Conservation (phyloP, 2,888 invertebrate species). For the Hirtodrosophila alboralis region DNA sequence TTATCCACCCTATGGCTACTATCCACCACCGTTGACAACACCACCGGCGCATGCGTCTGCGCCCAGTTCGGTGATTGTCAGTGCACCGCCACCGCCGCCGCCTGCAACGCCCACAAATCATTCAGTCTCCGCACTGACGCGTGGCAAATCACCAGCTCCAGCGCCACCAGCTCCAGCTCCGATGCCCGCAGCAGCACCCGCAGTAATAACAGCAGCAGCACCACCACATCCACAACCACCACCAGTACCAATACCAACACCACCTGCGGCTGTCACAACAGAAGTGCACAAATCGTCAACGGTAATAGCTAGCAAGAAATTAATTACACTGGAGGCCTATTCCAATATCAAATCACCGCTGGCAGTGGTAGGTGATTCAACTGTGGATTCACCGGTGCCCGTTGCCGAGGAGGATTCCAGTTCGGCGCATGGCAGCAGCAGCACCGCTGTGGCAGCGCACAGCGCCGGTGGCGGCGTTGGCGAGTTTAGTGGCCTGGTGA, state of each 20-base stretch:
- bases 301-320: slow-evolving; percentile 77
- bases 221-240: slow-evolving; percentile 17
- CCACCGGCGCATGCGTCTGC: slow-evolving; percentile 66
- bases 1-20: slow-evolving; percentile 81
- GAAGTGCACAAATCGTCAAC: slow-evolving; percentile 60
- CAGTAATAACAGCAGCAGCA: slow-evolving; percentile 17
- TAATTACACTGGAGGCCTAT: slow-evolving; percentile 82
- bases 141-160: slow-evolving; percentile 58
- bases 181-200: slow-evolving; percentile 14
- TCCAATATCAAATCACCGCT: slow-evolving; percentile 76
- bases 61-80: slow-evolving; percentile 77
- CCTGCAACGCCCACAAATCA: slow-evolving; percentile 79
- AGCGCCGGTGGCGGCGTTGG: slow-evolving; percentile 82
- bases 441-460: slow-evolving; percentile 37
- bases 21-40: slow-evolving; percentile 80
- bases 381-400: slow-evolving; percentile 74
- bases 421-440: slow-evolving; percentile 77
- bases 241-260: slow-evolving; percentile 3
- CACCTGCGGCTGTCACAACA: slow-evolving; percentile 28
- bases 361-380: slow-evolving; percentile 59
- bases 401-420: slow-evolving; percentile 74
- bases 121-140: slow-evolving; percentile 69
- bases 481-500: slow-evolving; percentile 95
- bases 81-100: slow-evolving; percentile 69
- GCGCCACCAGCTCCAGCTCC: slow-evolving; percentile 19